Evolutionary conservation across 2,888 invertebrate genomes (phyloP).

Genomic region (Epinotia ramella): DNA sequence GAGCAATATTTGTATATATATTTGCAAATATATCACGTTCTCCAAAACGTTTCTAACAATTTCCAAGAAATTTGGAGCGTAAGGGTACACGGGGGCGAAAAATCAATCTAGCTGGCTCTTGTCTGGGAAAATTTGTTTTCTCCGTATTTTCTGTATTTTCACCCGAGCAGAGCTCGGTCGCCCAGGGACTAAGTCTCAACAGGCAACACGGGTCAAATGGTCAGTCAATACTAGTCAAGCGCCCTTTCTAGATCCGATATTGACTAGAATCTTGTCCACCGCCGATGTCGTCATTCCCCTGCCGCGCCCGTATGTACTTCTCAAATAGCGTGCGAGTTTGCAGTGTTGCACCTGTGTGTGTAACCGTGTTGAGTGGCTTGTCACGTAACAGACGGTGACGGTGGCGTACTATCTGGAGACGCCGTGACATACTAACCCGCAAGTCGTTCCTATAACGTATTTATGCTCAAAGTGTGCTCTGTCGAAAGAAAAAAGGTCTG

Average conservation of each 20-base stretch:
- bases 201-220: no score
- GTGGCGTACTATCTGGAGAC: not conserved
- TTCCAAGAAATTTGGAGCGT: no score
- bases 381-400: constrained; percentile 14
- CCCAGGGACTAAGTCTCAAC: not conserved
- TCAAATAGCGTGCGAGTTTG: constrained; percentile 37
- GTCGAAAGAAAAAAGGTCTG: no score
- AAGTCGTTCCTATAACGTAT: not conserved
- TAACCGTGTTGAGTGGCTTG: constrained; percentile 40
- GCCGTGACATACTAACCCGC: not conserved
- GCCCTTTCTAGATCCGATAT: not conserved
- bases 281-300: not conserved
- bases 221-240: no score
- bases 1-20: no score
- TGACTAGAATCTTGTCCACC: not conserved
- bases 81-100: no score
- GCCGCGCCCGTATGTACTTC: not conserved
- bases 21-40: no score
- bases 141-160: no score
- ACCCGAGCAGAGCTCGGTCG: no score
- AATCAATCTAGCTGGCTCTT: no score
- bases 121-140: no score
- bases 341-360: constrained; percentile 35
- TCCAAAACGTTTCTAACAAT: no score
- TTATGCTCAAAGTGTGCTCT: not conserved